A percentile compares a stretch with the other conserved stretches of the same genome.
Conservation (phyloP, 2,797 vertebrate genomes). For the Sebastes goodei region DNA sequence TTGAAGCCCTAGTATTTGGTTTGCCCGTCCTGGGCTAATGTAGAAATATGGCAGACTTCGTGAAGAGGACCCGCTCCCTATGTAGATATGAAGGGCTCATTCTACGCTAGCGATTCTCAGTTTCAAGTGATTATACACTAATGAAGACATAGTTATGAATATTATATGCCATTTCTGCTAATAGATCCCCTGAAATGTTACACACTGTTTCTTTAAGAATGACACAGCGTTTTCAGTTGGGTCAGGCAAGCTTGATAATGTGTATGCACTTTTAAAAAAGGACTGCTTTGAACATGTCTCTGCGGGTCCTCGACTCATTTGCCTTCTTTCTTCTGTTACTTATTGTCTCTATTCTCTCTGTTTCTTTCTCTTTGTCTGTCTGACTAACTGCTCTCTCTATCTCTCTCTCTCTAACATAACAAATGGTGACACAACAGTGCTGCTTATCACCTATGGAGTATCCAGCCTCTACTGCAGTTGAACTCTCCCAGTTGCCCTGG, state of each 20-base stretch:
- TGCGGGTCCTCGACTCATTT: slow-evolving; percentile 17
- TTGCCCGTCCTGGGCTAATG: no score
- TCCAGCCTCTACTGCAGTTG: background rate
- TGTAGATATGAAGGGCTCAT: no score
- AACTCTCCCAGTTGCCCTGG: slow-evolving; percentile 21
- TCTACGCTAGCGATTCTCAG: no score
- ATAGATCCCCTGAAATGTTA: no score
- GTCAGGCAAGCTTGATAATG: background rate
- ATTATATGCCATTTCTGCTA: no score
- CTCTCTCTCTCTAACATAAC: background rate
- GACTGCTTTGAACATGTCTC: slow-evolving; percentile 6
- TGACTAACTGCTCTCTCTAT: background rate
- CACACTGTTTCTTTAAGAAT: background rate
- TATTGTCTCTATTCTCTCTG: background rate
- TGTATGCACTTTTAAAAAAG: slow-evolving; percentile 11
- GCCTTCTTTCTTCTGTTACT: background rate
- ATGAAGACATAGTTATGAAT: no score
- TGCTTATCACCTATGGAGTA: slow-evolving; percentile 17
- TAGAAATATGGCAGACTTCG: no score
- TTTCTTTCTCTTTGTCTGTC: background rate
- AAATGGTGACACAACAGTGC: background rate
- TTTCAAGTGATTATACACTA: no score
- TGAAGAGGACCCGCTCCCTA: no score
- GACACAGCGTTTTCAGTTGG: slow-evolving; percentile 23
- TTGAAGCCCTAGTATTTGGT: no score